Conservation (phyloP, 2,797 vertebrate species). For the Gadopsis bispinosus region DNA sequence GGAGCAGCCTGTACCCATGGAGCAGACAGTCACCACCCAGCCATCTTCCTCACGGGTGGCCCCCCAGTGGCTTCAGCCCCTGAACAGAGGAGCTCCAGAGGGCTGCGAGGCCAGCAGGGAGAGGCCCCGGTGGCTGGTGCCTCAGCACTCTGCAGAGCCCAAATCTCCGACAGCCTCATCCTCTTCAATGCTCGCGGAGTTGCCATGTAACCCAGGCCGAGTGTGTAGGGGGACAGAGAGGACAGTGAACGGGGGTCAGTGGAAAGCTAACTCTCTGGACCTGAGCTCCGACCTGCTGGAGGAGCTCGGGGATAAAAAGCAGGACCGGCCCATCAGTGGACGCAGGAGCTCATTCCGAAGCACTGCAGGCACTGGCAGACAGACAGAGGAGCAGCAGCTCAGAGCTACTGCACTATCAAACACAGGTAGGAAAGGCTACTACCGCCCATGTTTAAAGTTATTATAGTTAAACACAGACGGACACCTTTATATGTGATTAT, state of each 20-base stretch:
- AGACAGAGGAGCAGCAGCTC: slow-evolving; percentile 63
- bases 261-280: slow-evolving; percentile 72
- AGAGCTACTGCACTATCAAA: slow-evolving; percentile 48
- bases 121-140: slow-evolving; percentile 86
- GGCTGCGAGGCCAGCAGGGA: slow-evolving; percentile 71
- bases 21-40: slow-evolving; percentile 82
- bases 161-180: slow-evolving; percentile 48
- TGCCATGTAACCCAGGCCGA: slow-evolving; percentile 75
- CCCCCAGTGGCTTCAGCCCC: slow-evolving; percentile 90
- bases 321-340: slow-evolving; percentile 84
- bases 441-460: not conserved
- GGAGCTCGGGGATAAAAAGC: slow-evolving; percentile 67
- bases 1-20: slow-evolving; percentile 76
- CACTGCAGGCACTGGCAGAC: slow-evolving; percentile 55
- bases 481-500: not conserved
- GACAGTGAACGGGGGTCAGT: slow-evolving; percentile 45
- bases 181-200: slow-evolving; percentile 75
- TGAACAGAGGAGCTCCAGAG: slow-evolving; percentile 68
- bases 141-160: slow-evolving; percentile 73
- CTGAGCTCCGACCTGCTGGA: slow-evolving; percentile 81
- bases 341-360: slow-evolving; percentile 83
- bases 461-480: not conserved
- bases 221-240: slow-evolving; percentile 74
- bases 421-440: slow-evolving; percentile 55
- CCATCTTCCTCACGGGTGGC: slow-evolving; percentile 76